Conservation (phyloP, 1,140 invertebrate genomes). For the Drosophila arawakana region DNA sequence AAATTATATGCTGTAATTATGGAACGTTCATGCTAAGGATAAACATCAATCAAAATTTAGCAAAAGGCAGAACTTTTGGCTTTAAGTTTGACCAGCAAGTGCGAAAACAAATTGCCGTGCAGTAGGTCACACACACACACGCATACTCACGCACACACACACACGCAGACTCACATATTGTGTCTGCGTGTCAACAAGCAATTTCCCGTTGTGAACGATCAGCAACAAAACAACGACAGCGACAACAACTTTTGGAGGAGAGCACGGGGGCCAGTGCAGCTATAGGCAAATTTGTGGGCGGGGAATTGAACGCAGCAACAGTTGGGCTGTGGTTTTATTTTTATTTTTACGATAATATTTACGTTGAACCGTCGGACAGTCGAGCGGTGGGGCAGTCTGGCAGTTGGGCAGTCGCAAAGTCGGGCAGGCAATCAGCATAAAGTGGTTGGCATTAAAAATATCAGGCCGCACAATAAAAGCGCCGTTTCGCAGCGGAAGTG, state of each 20-base stretch:
- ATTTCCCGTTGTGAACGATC: slow-evolving; percentile 70
- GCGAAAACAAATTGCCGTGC: slow-evolving; percentile 73
- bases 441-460: slow-evolving; percentile 81
- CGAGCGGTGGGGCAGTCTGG: slow-evolving; percentile 17
- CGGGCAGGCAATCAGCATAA: slow-evolving; percentile 74
- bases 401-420: slow-evolving; percentile 44
- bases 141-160: not conserved
- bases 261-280: slow-evolving; percentile 15
- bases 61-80: not conserved
- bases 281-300: slow-evolving; percentile 38
- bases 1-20: slow-evolving; percentile 74
- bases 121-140: slow-evolving; percentile 59
- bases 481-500: slow-evolving; percentile 65
- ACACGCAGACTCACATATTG: slow-evolving; percentile 4
- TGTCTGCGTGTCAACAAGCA: slow-evolving; percentile 78
- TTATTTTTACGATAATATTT: slow-evolving; percentile 81
- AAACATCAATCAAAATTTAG: slow-evolving; percentile 75
- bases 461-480: slow-evolving; percentile 77
- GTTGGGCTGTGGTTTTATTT: slow-evolving; percentile 61
- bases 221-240: slow-evolving; percentile 35
- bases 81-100: slow-evolving; percentile 49
- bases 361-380: slow-evolving; percentile 48
- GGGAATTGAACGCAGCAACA: slow-evolving; percentile 46
- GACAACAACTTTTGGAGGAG: slow-evolving; percentile 21
- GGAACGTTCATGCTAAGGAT: slow-evolving; percentile 39